A percentile compares a stretch with the other conserved stretches of the same genome.
Conservation (phyloP, 92 coral and sea anemone genomes). For the Diadumene lineata region DNA sequence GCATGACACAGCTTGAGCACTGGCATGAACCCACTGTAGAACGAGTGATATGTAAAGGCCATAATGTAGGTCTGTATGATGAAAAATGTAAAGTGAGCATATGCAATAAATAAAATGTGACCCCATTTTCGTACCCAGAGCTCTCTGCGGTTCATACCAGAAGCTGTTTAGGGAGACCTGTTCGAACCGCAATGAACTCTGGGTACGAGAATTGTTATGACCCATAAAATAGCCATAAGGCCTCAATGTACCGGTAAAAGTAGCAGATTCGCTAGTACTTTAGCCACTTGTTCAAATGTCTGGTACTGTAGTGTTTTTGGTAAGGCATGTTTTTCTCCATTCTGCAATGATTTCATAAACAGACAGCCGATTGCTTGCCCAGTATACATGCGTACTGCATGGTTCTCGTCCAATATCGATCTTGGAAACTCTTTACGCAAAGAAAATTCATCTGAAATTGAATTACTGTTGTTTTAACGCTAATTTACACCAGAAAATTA, state of each 20-base stretch:
- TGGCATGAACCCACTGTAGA: too few relatives aligned
- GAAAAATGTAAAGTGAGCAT: too few relatives aligned
- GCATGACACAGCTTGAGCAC: too few relatives aligned
- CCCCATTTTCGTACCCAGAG: too few relatives aligned
- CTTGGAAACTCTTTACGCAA: slow-evolving; percentile 65
- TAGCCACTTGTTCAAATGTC: slow-evolving; percentile 71
- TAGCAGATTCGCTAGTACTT: slow-evolving; percentile 62
- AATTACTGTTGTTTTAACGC: too few relatives aligned
- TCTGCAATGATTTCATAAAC: slow-evolving; percentile 53
- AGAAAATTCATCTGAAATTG: slow-evolving; percentile 38
- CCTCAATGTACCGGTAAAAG: slow-evolving; percentile 41
- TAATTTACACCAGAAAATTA: not conserved
- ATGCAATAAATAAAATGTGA: too few relatives aligned
- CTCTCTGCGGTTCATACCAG: too few relatives aligned
- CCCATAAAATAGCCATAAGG: not conserved
- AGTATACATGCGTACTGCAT: slow-evolving; percentile 80
- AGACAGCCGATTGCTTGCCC: slow-evolving; percentile 79
- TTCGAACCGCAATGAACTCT: too few relatives aligned
- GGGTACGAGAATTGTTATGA: too few relatives aligned
- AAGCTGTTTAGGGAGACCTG: too few relatives aligned
- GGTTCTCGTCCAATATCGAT: slow-evolving; percentile 82
- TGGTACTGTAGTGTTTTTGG: slow-evolving; percentile 67
- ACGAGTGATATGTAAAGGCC: too few relatives aligned
- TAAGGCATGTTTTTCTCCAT: slow-evolving; percentile 53
- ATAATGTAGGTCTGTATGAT: too few relatives aligned